These are phyloP conservation scores for Coptodon bakossiorum DNA, from an alignment of 2,113 vertebrate genomes.

Conservation along the genomic window DNA sequence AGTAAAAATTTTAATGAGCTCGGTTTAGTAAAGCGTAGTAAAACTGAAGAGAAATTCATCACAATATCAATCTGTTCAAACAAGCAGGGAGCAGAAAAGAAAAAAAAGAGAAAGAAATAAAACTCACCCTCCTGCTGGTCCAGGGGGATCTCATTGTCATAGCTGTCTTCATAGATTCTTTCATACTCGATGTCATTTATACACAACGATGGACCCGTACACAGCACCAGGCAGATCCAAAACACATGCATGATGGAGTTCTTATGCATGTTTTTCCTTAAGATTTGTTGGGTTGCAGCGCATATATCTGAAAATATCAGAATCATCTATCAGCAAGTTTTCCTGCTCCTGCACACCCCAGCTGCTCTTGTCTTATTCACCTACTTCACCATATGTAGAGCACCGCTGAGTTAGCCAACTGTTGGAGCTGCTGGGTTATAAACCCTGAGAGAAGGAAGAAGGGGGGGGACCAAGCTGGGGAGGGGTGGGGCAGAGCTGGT, in stretches of 20 bases:
- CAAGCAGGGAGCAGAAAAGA: neutral
- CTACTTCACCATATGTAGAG: neutral
- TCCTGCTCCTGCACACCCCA: neutral
- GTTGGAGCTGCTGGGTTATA: slow-evolving; percentile 44
- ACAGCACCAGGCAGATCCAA: slow-evolving; percentile 24
- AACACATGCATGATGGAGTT: slow-evolving; percentile 17
- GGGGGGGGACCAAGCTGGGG: neutral
- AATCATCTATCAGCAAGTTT: neutral
- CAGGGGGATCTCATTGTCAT: slow-evolving; percentile 53
- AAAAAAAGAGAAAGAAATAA: neutral
- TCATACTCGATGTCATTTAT: slow-evolving; percentile 28
- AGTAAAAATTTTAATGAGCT: neutral
- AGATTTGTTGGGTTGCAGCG: neutral
- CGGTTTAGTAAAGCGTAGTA: rapidly evolving
- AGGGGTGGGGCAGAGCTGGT: slow-evolving; percentile 8
- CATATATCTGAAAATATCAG: neutral
- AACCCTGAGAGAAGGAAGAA: neutral
- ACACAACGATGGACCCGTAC: neutral
- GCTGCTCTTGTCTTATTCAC: neutral
- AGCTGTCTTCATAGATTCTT: slow-evolving; percentile 32
- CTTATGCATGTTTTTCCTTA: neutral
- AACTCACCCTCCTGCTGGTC: slow-evolving; percentile 52
- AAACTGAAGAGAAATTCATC: neutral
- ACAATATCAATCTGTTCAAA: neutral
- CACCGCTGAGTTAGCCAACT: slow-evolving; percentile 10